These are phyloP conservation scores for Thaleichthys pacificus DNA, from an alignment of 2,797 vertebrate genomes.

Conservation along the genomic window DNA sequence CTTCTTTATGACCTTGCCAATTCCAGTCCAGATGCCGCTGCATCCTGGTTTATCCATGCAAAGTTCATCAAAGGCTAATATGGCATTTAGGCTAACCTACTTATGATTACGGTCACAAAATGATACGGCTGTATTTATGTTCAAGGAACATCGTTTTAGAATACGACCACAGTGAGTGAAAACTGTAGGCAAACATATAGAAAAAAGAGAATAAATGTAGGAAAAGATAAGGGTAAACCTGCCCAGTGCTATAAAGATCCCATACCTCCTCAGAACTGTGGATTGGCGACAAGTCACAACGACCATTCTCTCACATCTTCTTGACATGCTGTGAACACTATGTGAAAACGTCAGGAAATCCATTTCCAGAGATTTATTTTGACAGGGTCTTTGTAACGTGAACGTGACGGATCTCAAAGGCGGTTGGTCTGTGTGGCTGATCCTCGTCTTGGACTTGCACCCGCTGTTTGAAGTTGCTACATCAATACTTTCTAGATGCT, in stretches of 20 bases:
- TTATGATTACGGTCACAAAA: background rate
- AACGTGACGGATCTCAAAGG: conserved; percentile 32
- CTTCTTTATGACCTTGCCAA: conserved; percentile 1
- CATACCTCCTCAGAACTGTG: background rate
- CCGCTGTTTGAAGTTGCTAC: conserved; percentile 36
- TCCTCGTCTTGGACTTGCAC: conserved; percentile 33
- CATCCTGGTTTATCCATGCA: no score
- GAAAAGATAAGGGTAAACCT: background rate
- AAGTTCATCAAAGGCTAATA: no score
- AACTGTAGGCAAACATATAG: background rate
- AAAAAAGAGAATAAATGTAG: background rate
- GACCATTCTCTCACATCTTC: conserved; percentile 37
- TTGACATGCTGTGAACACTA: conserved; percentile 25
- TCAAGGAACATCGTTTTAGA: background rate
- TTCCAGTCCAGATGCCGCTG: background rate
- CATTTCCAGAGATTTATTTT: conserved; percentile 38
- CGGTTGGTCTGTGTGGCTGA: conserved; percentile 20
- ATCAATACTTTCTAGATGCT: conserved; percentile 41
- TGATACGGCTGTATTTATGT: background rate
- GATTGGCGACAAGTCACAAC: conserved; percentile 39
- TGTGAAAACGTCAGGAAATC: conserved; percentile 32
- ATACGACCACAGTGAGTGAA: background rate
- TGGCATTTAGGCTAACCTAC: no score
- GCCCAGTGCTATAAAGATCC: background rate
- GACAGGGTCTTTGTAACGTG: conserved; percentile 43